Conservation (phyloP, 2,113 vertebrate genomes). For the Eretmochelys imbricata region DNA sequence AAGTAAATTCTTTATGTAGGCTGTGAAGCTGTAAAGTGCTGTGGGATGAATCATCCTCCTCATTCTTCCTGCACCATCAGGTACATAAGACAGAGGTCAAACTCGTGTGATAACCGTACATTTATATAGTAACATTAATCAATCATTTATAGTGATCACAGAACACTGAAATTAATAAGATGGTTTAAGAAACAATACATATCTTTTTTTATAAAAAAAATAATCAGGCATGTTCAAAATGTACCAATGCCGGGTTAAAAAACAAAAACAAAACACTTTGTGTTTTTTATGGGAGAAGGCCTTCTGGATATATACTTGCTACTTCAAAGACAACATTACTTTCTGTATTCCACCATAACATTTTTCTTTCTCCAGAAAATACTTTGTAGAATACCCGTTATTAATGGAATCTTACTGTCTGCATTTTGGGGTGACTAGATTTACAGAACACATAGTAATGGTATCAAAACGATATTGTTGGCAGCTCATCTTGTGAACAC, state of each 20-base stretch:
- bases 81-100: not conserved
- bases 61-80: not conserved
- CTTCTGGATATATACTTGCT: not conserved
- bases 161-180: not conserved
- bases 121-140: not conserved
- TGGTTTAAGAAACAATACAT: not conserved
- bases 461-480: not conserved
- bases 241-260: not conserved
- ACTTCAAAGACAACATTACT: not conserved
- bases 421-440: not conserved
- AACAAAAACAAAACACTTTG: not conserved
- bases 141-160: not conserved
- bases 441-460: not conserved
- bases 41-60: not conserved
- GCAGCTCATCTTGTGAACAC: constrained; percentile 16
- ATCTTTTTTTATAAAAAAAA: not conserved
- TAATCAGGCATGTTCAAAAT: not conserved
- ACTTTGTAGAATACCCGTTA: not conserved
- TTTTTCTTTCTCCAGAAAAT: constrained; percentile 5
- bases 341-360: not conserved
- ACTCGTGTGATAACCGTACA: not conserved
- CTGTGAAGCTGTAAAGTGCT: not conserved
- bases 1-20: not conserved
- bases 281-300: not conserved
- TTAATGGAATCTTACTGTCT: not conserved